phyloP scores from a whole-genome alignment of 30 jellyfish, hydroid and myxozoan genomes.

The Hydractinia symbiolongicarpus region DNA sequence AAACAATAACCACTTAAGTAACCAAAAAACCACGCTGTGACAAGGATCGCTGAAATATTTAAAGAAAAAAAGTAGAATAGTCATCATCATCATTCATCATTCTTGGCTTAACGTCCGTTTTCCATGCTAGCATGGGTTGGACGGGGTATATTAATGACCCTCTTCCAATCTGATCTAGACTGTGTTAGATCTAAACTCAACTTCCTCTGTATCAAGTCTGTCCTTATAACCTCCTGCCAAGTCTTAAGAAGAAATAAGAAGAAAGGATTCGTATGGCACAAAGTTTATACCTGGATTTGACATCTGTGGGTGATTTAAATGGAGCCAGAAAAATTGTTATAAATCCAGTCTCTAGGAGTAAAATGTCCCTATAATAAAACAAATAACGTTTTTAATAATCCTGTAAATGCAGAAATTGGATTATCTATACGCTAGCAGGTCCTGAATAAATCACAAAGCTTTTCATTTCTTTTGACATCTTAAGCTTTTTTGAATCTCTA shows the following conservation, averaged over 20 bases:
- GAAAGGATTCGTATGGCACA: neutral
- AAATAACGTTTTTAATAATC: neutral
- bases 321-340: constrained; percentile 74
- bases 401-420: no score
- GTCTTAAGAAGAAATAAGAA: neutral
- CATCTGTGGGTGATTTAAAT: neutral
- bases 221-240: no score
- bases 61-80: neutral
- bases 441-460: no score
- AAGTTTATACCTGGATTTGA: constrained; percentile 6
- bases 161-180: no score
- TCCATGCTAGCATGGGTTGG: no score
- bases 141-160: no score
- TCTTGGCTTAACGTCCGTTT: no score
- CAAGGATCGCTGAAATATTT: neutral
- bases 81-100: neutral
- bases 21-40: constrained; percentile 59
- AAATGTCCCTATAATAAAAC: constrained; percentile 64
- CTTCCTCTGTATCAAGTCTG: no score
- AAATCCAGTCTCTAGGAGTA: constrained; percentile 85
- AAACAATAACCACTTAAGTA: constrained; percentile 82
- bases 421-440: no score
- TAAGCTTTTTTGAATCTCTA: no score
- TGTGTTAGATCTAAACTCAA: no score
- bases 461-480: no score